Conservation (phyloP, 2,888 invertebrate species). For the Drosophila aldrichi region DNA sequence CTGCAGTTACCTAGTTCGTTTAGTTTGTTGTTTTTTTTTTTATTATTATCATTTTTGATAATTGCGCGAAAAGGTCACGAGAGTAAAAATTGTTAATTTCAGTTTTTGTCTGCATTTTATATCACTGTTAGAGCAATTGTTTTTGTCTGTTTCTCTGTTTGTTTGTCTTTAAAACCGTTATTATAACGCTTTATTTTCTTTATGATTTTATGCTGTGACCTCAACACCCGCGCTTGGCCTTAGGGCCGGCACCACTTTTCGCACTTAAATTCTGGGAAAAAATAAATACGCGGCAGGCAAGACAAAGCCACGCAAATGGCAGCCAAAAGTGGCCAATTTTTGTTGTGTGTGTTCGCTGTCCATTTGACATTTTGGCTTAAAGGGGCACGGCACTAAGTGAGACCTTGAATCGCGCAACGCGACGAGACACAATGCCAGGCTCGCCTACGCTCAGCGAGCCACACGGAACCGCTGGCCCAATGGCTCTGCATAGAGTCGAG, state of each 20-base stretch:
- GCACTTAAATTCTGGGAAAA: conserved; percentile 69
- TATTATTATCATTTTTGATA: conserved; percentile 57
- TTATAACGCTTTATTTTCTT: conserved; percentile 32
- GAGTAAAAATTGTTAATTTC: conserved; percentile 50
- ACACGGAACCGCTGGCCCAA: conserved; percentile 53
- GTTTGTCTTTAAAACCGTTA: conserved; percentile 37
- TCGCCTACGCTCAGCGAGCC: conserved; percentile 26
- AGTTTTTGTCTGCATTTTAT: conserved; percentile 41
- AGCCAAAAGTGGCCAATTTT: conserved; percentile 37
- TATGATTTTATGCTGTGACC: conserved; percentile 46
- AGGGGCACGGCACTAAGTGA: conserved; percentile 55
- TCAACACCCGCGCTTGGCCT: conserved; percentile 75
- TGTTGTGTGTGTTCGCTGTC: conserved; percentile 12
- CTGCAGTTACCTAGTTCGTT: conserved; percentile 25
- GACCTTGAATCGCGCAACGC: conserved; percentile 65
- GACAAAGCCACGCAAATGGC: conserved; percentile 40
- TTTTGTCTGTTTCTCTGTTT: neutral
- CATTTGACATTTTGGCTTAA: conserved; percentile 67
- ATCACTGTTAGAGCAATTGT: conserved; percentile 51
- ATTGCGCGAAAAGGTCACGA: conserved; percentile 75
- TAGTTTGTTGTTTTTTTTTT: neutral
- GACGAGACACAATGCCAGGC: conserved; percentile 58
- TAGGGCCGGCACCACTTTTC: conserved; percentile 49
- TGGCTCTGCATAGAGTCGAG: conserved; percentile 17
- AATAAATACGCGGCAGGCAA: conserved; percentile 22